These are phyloP conservation scores for Myotis pilosus DNA, from an alignment of 2,797 vertebrate species.

Conservation along the genomic window DNA sequence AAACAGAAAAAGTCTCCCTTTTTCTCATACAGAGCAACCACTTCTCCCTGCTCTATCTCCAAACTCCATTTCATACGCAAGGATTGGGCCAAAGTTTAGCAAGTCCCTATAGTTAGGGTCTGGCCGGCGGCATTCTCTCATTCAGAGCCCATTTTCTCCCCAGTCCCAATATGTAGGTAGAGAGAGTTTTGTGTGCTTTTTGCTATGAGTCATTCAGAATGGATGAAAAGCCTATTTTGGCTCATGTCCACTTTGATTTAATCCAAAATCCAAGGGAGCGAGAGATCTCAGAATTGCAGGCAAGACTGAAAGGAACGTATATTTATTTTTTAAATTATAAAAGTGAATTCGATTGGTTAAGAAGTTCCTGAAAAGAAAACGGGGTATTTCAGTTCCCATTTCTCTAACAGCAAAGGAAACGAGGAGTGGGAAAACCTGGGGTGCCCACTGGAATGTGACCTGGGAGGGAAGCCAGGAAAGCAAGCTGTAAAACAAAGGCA, in stretches of 20 bases:
- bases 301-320: background rate
- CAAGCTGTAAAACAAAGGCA: constrained; percentile 27
- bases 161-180: background rate
- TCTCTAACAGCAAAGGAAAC: constrained; percentile 44
- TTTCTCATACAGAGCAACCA: background rate
- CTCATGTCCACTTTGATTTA: background rate
- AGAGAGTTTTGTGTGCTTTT: background rate
- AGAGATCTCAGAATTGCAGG: background rate
- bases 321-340: background rate
- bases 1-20: background rate
- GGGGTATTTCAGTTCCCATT: background rate
- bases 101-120: background rate
- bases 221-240: background rate
- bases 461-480: constrained; percentile 46
- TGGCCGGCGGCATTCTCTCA: background rate
- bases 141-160: background rate
- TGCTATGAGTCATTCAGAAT: background rate
- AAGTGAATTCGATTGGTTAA: constrained; percentile 16
- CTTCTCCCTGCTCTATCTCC: background rate
- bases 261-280: background rate
- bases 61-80: background rate
- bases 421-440: constrained; percentile 39
- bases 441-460: background rate
- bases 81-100: background rate
- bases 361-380: constrained; percentile 16